Evolutionary conservation across 2,888 invertebrate genomes (phyloP).

Genomic region (Apoda limacodes): DNA sequence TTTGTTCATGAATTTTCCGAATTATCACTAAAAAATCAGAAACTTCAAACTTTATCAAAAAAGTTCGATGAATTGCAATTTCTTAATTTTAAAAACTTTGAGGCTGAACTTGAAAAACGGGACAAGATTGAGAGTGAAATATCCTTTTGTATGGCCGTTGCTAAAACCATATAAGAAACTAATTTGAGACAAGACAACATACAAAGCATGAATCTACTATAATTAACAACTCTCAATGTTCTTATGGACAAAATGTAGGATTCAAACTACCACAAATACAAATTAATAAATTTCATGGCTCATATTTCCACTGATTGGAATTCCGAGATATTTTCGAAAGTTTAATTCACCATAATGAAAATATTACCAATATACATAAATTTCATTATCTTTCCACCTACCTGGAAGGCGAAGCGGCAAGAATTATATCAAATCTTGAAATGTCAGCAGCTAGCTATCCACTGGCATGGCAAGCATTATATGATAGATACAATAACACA

Average conservation of each 20-base stretch:
- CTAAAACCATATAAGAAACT: too few relatives aligned
- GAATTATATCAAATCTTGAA: conserved; percentile 15
- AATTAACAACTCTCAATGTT: conserved; percentile 1
- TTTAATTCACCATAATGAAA: conserved; percentile 11
- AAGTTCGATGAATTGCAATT: conserved; percentile 13
- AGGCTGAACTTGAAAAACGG: conserved; percentile 9
- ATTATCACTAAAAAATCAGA: conserved; percentile 2
- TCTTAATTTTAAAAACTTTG: conserved; percentile 10
- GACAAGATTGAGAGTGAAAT: conserved; percentile 8
- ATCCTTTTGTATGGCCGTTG: too few relatives aligned
- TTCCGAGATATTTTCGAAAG: conserved; percentile 13
- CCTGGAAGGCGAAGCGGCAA: conserved; percentile 14
- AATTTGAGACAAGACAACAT: conserved; percentile 1
- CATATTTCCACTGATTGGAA: conserved; percentile 15
- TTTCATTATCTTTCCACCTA: conserved; percentile 15
- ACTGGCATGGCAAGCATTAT: conserved; percentile 13
- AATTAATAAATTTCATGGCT: conserved; percentile 13
- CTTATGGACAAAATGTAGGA: conserved; percentile 4
- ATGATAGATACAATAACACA: conserved; percentile 15
- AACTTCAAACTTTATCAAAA: conserved; percentile 7
- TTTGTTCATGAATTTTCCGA: conserved; percentile 5
- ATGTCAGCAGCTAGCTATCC: conserved; percentile 12
- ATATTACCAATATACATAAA: conserved; percentile 9
- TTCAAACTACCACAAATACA: conserved; percentile 14
- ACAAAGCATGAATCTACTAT: conserved; percentile 3